Base-by-base conservation (phyloP, 1,140 invertebrate species). In the Habropoda laboriosa region DNA sequence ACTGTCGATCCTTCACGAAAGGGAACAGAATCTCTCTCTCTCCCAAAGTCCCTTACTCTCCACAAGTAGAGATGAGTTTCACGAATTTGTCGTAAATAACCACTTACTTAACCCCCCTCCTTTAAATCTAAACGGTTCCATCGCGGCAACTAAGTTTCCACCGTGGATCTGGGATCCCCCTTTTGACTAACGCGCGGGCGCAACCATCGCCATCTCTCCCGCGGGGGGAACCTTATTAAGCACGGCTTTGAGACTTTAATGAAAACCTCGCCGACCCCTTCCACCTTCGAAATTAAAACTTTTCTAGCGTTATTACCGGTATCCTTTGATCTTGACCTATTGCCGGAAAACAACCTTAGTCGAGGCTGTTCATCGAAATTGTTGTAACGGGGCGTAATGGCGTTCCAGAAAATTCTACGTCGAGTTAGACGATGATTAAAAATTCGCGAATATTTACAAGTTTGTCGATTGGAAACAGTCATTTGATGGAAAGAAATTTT, bases 41-140 rank as follows among this genome's bases (percentile, higher is more conserved):
- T 60, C 61, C 45, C 30, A 40, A 12, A 12, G 38, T 10, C 35
- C 30, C 35, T 30, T 4, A 27, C 13, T 53, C 49, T 63, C 38
- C n/a, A 30, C 49, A 12, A 24, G 27, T 24, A 30, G 51, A 60
- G 45, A 78, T 24, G 45, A 64, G 58, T 64, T 73, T 73, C 77
- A 68, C 47, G 42, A 42, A 80, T 57, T 85, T 66, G 47, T 24
- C 72, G 70, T 83, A 79, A 79, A 73, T 79, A 73, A 79, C 70
- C 77, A 38, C 47, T 73, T 73, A 61, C 57, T 79, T 79, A 73
- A 63, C 66, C 75, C 66, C 51, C 75, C 42, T n/a, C n/a, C n/a
- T n/a, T 78, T 71, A 51, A 78, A 60, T 51, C 40, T 60, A 78
- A 71, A 60, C 12, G 75, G 24, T 70, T 49, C 53, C n/a, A 42